Base-by-base conservation (phyloP, 1,140 invertebrate genomes). In the Dendrolimus punctatus region DNA sequence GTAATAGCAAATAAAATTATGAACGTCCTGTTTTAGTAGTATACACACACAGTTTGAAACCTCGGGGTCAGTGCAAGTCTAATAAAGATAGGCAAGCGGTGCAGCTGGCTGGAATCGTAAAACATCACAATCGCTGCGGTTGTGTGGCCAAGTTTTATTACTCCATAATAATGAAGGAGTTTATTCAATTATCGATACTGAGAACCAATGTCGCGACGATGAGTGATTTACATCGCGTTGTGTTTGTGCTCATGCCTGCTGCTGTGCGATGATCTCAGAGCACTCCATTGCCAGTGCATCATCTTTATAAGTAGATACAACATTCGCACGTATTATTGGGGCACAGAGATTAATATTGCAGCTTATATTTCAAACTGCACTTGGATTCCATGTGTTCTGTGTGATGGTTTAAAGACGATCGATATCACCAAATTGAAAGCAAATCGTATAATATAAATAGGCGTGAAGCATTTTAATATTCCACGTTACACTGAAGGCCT, bases 121-220 rank as follows among this genome's bases (percentile, higher is more conserved):
- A 85, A 76, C 57, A 56, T 66, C 62, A 85, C 79, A 85, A 82
- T 74, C 81, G 69, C 46, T 44, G 52, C 64, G 70, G 58, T 80
- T 85, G 76, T 85, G 59, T 66, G 62, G 58, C 62, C 64, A 59
- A 60, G 67, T 76, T 85, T 85, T 82, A 85, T 80, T 71, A 67
- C 72, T 74, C 54, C 59, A 68, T 76, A 72, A 75, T 76, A 80
- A 85, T 85, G 81, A 82, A 82, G 72, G 78, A 80, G 73, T 81
- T 85, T 81, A 85, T 85, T 82, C 75, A 81, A 85, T 82, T 81
- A 82, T 82, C 75, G 68, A 72, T 85, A 79, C 76, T 62, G 46
- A 77, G 76, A 77, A 81, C 57, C 64, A 73, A 77, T 77, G 73
- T 76, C 75, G 67, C 60, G 54, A 63, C 55, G 68, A 73, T 72